A percentile compares a stretch with the other conserved stretches of the same genome.
phyloP scores from a whole-genome alignment of 2,797 vertebrate species.

The Phrynocephalus guinanensis region DNA sequence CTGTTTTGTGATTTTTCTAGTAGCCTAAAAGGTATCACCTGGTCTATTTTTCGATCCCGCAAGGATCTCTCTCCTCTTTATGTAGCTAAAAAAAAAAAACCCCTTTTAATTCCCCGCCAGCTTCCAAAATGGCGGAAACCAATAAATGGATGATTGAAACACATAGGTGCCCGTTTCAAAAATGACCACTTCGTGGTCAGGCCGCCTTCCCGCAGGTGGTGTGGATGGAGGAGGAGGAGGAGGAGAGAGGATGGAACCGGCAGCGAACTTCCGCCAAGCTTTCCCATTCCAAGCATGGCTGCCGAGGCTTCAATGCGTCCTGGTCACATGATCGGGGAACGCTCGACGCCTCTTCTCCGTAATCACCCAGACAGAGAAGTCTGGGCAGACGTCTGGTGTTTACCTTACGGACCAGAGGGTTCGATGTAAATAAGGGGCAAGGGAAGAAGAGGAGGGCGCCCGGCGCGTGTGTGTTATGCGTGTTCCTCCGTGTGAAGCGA shows the following conservation, averaged over 20 bases:
- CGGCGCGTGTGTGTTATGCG: too few relatives aligned
- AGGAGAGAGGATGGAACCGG: accelerated
- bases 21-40: too few relatives aligned
- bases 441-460: not conserved
- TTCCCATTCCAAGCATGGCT: not conserved
- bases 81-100: not conserved
- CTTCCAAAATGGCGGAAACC: constrained; percentile 77
- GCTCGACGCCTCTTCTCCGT: not conserved
- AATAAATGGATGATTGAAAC: constrained; percentile 52
- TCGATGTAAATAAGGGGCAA: not conserved
- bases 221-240: too few relatives aligned
- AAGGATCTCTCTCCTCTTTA: too few relatives aligned
- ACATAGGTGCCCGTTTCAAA: constrained; percentile 77
- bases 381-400: not conserved
- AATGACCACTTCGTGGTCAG: not conserved
- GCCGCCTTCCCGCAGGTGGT: not conserved
- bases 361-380: not conserved
- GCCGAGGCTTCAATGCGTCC: not conserved
- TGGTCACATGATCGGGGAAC: constrained; percentile 3
- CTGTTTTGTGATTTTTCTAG: too few relatives aligned
- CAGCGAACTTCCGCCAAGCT: not conserved
- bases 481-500: not conserved
- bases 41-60: too few relatives aligned
- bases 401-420: not conserved
- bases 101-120: constrained; percentile 58